A percentile compares a stretch with the other conserved stretches of the same genome.
phyloP scores from a whole-genome alignment of 2,797 vertebrate genomes.

The Sarcophilus harrisii region DNA sequence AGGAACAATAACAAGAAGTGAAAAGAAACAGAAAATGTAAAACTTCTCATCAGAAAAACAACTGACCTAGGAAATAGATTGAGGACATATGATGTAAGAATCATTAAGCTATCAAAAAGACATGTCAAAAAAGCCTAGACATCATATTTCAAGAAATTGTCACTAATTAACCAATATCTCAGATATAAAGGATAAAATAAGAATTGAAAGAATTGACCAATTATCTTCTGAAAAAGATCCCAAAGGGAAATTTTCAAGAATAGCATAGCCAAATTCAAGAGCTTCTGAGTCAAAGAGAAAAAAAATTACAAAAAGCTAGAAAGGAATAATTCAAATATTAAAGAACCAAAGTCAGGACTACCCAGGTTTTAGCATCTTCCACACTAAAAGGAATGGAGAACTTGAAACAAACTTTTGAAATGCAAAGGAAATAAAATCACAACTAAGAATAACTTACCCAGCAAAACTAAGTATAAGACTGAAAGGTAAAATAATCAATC shows the following conservation, averaged over 20 bases:
- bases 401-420: not conserved
- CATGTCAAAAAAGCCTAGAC: not conserved
- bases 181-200: not conserved
- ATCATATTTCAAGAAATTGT: not conserved
- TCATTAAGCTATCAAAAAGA: not conserved
- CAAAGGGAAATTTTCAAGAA: not conserved
- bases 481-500: not conserved
- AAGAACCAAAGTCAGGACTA: not conserved
- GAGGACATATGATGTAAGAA: not conserved
- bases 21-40: not conserved
- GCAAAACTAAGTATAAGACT: not conserved
- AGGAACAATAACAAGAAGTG: not conserved
- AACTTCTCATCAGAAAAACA: not conserved
- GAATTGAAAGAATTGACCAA: not conserved
- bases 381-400: too few species aligned
- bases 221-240: not conserved
- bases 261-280: not conserved
- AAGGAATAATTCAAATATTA: not conserved
- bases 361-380: not conserved
- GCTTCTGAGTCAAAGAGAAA: not conserved
- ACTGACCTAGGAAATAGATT: not conserved
- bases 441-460: not conserved
- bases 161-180: not conserved
- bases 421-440: not conserved
- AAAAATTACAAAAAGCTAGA: not conserved